Conservation (phyloP, 1,140 invertebrate species). For the Penaeus japonicus region DNA sequence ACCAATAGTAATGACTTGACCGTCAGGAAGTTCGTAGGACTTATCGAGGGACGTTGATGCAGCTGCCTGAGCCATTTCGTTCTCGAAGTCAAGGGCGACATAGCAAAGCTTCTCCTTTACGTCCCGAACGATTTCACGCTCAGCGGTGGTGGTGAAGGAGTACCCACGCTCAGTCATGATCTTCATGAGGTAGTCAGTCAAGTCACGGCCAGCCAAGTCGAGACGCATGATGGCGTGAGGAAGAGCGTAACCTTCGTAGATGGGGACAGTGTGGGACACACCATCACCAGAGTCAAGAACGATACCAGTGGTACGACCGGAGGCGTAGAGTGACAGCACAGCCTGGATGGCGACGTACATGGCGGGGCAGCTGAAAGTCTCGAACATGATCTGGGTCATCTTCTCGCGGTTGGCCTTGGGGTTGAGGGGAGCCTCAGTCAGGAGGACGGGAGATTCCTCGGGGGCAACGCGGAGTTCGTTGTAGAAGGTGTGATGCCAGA, state of each 20-base stretch:
- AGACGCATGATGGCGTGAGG: not conserved
- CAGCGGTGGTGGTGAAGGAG: slow-evolving; percentile 71
- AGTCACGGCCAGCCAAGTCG: not conserved
- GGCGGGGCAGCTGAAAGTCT: slow-evolving; percentile 20
- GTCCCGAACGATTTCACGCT: slow-evolving; percentile 90
- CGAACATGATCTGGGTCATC: slow-evolving; percentile 22
- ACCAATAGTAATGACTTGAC: not conserved
- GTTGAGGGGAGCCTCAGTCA: not conserved
- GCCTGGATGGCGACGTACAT: slow-evolving; percentile 18
- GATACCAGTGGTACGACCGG: slow-evolving; percentile 46
- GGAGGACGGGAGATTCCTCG: slow-evolving; percentile 75
- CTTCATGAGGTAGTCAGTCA: slow-evolving; percentile 79
- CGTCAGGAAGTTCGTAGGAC: not conserved
- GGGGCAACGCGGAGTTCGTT: slow-evolving; percentile 95
- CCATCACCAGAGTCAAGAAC: not conserved
- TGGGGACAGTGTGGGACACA: not conserved
- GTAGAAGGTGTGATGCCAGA: slow-evolving; percentile 96
- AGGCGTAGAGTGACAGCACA: slow-evolving; percentile 12
- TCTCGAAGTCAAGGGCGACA: not conserved
- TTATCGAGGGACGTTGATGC: not conserved
- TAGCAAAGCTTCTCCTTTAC: slow-evolving; percentile 93
- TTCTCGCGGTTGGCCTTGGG: slow-evolving; percentile 24
- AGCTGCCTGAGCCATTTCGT: not conserved
- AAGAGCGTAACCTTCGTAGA: not conserved
- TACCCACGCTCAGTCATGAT: slow-evolving; percentile 82